phyloP scores from a whole-genome alignment of 37 sponge, comb jelly and placozoan genomes.

The Axinella damicornis region DNA sequence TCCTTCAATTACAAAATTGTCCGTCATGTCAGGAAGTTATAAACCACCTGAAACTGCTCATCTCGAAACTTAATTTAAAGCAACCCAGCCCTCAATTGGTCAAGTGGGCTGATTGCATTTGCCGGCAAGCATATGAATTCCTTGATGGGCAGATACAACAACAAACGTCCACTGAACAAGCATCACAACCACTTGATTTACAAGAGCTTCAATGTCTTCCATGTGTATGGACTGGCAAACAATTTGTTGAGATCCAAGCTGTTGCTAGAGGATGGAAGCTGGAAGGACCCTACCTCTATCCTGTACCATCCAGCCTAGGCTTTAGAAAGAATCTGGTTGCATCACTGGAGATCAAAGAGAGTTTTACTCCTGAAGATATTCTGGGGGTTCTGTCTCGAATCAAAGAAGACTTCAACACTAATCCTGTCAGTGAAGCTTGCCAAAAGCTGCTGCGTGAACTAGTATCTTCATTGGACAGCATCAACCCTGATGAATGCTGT shows the following conservation, averaged over 20 bases:
- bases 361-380: constrained; percentile 39
- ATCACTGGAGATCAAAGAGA: constrained; percentile 25
- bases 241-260: constrained; percentile 16
- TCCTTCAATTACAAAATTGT: constrained; percentile 14
- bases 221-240: constrained; percentile 60
- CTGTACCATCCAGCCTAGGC: constrained; percentile 27
- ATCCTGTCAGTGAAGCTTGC: constrained; percentile 12
- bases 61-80: neutral
- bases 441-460: constrained; percentile 5
- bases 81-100: neutral
- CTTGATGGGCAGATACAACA: constrained; percentile 1
- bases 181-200: neutral
- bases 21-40: constrained; percentile 37
- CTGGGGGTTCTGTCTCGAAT: constrained; percentile 48
- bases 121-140: constrained; percentile 23
- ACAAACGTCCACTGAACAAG: neutral
- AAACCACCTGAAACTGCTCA: constrained; percentile 30
- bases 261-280: constrained; percentile 33
- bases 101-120: constrained; percentile 7
- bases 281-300: constrained; percentile 60
- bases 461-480: constrained; percentile 2
- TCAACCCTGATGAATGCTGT: neutral
- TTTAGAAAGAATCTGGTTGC: constrained; percentile 4
- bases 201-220: neutral
- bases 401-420: constrained; percentile 25